A percentile compares a stretch with the other conserved stretches of the same genome.
phyloP scores from a whole-genome alignment of 2,113 vertebrate species.

The Falcunculus frontatus region DNA sequence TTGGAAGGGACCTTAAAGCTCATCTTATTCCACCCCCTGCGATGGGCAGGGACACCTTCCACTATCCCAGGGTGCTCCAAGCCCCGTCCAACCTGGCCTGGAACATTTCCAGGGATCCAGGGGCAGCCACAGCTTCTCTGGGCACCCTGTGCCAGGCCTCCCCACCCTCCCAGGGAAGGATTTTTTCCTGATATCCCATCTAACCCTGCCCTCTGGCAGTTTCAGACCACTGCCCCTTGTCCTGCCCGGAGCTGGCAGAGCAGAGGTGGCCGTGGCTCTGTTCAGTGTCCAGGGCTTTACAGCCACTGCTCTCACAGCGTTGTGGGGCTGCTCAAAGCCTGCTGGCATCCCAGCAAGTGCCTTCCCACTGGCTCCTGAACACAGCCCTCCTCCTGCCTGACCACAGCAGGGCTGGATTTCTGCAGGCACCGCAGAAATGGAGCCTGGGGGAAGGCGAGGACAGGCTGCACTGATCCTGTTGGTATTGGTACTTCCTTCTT shows the following conservation, averaged over 20 bases:
- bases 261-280: background rate
- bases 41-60: background rate
- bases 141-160: background rate
- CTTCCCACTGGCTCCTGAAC: background rate
- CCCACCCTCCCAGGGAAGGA: background rate
- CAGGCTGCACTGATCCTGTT: background rate
- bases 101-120: background rate
- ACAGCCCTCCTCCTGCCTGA: background rate
- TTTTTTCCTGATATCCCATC: background rate
- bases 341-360: background rate
- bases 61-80: accelerated
- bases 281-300: background rate
- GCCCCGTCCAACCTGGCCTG: background rate
- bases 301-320: accelerated
- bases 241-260: background rate
- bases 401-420: background rate
- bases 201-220: background rate
- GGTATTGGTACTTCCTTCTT: background rate
- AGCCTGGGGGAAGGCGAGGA: background rate
- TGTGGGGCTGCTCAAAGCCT: background rate
- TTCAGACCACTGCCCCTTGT: background rate
- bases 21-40: background rate
- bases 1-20: background rate
- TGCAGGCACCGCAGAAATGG: background rate
- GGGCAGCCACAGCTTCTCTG: background rate